Conservation (phyloP, 2,888 invertebrate species). For the Chrysodeixis includens region DNA sequence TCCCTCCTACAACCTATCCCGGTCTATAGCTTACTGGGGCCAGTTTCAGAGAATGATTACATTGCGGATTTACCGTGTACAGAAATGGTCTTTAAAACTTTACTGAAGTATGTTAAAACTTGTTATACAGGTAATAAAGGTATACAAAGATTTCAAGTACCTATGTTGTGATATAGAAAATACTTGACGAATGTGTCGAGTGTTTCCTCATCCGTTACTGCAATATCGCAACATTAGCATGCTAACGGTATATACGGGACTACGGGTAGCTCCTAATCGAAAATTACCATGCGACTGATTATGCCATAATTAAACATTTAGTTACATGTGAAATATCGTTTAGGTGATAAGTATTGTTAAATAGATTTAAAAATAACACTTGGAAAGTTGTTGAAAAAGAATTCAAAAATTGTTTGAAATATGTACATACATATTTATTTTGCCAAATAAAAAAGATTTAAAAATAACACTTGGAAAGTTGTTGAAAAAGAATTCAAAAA, state of each 20-base stretch:
- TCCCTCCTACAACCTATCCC: too few species aligned
- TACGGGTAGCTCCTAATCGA: background rate
- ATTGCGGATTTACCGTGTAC: too few species aligned
- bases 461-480: background rate
- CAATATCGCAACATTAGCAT: background rate
- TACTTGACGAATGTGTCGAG: too few species aligned
- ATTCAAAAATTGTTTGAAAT: slow-evolving; percentile 3
- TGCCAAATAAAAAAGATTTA: background rate
- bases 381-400: background rate
- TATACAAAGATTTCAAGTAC: too few species aligned
- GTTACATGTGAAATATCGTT: background rate
- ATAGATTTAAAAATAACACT: background rate
- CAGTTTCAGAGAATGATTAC: too few species aligned
- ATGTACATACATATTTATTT: too few species aligned
- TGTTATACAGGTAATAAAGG: too few species aligned
- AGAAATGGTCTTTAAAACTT: too few species aligned
- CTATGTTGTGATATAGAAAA: too few species aligned
- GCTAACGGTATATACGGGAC: background rate
- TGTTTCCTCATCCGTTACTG: too few species aligned
- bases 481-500: background rate
- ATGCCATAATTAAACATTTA: background rate
- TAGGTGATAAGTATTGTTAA: background rate
- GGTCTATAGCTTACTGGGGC: too few species aligned
- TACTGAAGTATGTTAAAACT: too few species aligned
- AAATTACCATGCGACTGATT: background rate